Evolutionary conservation across 2,113 vertebrate species (phyloP).

Genomic region (Nesoenas mayeri): DNA sequence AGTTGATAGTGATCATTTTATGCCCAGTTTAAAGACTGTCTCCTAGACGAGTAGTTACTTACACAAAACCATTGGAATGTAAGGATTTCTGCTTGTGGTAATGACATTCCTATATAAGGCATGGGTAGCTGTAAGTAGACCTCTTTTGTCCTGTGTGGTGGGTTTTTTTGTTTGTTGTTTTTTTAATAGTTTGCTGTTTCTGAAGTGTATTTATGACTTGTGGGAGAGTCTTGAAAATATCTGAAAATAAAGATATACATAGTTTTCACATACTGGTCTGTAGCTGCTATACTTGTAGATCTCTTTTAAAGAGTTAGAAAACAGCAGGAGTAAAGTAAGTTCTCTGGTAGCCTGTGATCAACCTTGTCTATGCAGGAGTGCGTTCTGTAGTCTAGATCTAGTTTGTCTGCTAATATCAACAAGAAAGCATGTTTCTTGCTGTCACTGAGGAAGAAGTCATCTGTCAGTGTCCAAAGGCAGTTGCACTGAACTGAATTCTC

Average conservation of each 20-base stretch:
- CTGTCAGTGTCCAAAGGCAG: accelerated
- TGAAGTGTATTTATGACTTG: not conserved
- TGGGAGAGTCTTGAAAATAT: not conserved
- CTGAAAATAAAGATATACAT: not conserved
- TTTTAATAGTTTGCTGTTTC: not conserved
- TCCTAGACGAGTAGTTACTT: not conserved
- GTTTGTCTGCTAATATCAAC: not conserved
- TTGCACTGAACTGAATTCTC: not conserved
- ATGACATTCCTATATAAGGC: not conserved
- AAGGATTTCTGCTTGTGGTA: not conserved
- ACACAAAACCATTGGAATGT: not conserved
- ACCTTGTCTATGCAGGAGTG: not conserved
- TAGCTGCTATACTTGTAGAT: not conserved
- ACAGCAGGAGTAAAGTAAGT: not conserved
- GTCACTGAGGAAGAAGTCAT: not conserved
- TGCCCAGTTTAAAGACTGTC: not conserved
- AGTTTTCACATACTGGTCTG: not conserved
- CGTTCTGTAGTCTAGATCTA: not conserved
- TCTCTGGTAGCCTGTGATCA: not conserved
- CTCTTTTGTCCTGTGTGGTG: not conserved
- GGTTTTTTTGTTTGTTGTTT: not conserved
- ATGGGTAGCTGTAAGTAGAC: slow-evolving; percentile 67
- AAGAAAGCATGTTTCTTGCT: not conserved
- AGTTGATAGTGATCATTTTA: not conserved
- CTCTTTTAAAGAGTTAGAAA: not conserved